A percentile compares a stretch with the other conserved stretches of the same genome.
phyloP scores from a whole-genome alignment of 2,113 vertebrate species.

The Turnix velox region DNA sequence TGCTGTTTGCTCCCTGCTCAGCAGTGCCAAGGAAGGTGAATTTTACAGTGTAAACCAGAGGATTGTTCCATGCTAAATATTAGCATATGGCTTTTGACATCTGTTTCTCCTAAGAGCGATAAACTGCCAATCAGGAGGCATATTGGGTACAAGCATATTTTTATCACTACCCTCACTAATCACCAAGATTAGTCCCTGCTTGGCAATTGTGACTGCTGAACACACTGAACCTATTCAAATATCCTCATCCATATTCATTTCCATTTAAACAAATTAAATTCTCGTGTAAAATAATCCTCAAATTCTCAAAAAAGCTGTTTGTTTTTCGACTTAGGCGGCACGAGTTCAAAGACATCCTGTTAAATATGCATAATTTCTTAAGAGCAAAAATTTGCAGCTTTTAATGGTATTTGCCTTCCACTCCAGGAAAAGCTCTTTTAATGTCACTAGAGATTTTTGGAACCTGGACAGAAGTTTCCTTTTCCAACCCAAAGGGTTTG shows the following conservation, averaged over 20 bases:
- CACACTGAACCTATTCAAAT: conserved; percentile 49
- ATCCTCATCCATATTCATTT: conserved; percentile 66
- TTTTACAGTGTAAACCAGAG: not conserved
- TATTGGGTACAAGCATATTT: conserved; percentile 27
- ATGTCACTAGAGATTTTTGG: conserved; percentile 6
- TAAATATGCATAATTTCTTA: conserved; percentile 62
- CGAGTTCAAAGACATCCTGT: conserved; percentile 48
- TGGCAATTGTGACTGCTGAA: conserved; percentile 55
- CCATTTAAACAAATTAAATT: conserved; percentile 64
- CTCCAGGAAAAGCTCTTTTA: conserved; percentile 48
- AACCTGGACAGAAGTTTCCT: conserved; percentile 17
- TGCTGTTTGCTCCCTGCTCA: not conserved
- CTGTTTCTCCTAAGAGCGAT: conserved; percentile 10
- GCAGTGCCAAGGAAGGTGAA: not conserved
- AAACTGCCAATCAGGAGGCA: conserved; percentile 32
- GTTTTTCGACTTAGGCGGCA: conserved; percentile 37
- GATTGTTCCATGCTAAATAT: conserved; percentile 1
- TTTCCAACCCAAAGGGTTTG: not conserved
- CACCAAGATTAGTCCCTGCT: conserved; percentile 59
- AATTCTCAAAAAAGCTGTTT: conserved; percentile 59
- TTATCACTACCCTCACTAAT: conserved; percentile 54
- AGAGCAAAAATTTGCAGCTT: conserved; percentile 54
- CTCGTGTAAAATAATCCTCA: conserved; percentile 59
- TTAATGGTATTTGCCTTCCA: conserved; percentile 47
- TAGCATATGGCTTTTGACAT: conserved; percentile 58